Evolutionary conservation across 2,888 invertebrate species (phyloP), one percentile per base, ranked within the genome.

Genomic region (Napeogenes sylphis): DNA sequence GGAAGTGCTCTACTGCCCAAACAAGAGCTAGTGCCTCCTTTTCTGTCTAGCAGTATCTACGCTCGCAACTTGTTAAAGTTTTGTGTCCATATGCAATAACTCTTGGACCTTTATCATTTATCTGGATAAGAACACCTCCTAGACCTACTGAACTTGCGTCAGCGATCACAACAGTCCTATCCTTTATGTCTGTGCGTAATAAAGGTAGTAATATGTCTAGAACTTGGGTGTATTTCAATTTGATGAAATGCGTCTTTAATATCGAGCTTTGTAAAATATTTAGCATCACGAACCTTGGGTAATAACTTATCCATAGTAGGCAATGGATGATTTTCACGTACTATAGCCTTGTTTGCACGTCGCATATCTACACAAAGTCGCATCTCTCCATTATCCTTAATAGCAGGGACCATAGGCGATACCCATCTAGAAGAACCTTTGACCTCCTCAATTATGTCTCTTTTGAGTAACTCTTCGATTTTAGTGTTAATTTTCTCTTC

Each of bases 321-420:
- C 35, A 75, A 51, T 3, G 73, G 74, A 32, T 75, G 74, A 3
- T 75, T 76, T 61, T 77, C 75, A 2, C 73, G 35, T 2, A 64
- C 4, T 1, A 75, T 75, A 0, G 74, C 73, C 3, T 2, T 2
- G 59, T 76, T 75, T 0, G 74, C 74, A 38, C 79, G 78, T 72
- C 68, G 30, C 75, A 73, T 75, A 45, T 75, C 74, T 0, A 75
- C 62, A 58, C 75, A 77, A 0, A 75, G 2, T 0, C 74, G 64
- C 2, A 76, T 1, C 0, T 73, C 73, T 0, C 70, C 72, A 45
- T 69, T 61, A 0, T 61, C 65, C 57, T 75, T 75, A 1, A 75
- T 35, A 12, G 73, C 56, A 0, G 72, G 72, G 0, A 74, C 72
- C 3, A 71, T 54, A 0, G 73, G 73, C 0, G 73, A 73, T 4